Conservation (phyloP, 2,113 vertebrate species). For the Numida meleagris region DNA sequence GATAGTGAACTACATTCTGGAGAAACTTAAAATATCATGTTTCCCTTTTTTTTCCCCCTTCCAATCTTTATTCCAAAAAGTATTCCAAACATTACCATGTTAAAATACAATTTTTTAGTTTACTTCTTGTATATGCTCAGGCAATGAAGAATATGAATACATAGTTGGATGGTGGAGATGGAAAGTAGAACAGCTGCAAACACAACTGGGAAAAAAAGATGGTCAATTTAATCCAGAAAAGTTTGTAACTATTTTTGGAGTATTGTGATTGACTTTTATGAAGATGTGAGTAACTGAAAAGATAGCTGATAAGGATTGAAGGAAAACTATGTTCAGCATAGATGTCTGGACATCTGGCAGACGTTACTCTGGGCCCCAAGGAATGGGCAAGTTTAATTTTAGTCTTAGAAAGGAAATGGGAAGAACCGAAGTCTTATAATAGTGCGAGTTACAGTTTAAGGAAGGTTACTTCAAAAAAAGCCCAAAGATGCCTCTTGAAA, state of each 20-base stretch:
- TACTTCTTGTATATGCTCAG: neutral
- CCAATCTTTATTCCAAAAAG: too few relatives aligned
- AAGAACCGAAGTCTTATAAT: slow-evolving; percentile 76
- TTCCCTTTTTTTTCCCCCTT: too few relatives aligned
- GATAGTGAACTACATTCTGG: neutral
- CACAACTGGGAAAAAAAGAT: neutral
- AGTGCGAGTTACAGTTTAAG: slow-evolving; percentile 69
- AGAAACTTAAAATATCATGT: neutral
- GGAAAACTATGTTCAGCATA: slow-evolving; percentile 54
- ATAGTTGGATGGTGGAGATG: slow-evolving; percentile 7
- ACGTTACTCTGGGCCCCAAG: slow-evolving; percentile 74
- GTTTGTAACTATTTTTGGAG: neutral
- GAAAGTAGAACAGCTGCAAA: slow-evolving; percentile 15
- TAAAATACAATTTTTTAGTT: neutral
- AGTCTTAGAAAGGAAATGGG: slow-evolving; percentile 78
- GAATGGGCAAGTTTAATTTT: slow-evolving; percentile 80
- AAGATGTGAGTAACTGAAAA: slow-evolving; percentile 63
- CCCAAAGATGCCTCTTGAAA: slow-evolving; percentile 36
- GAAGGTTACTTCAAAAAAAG: slow-evolving; percentile 64
- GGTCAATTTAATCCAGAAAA: neutral
- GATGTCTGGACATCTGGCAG: slow-evolving; percentile 76
- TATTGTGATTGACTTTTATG: slow-evolving; percentile 23
- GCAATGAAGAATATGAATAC: neutral
- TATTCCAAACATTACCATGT: neutral
- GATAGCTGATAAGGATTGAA: slow-evolving; percentile 51